These are phyloP conservation scores for Ichneumon xanthorius DNA, from an alignment of 2,888 invertebrate species.

Conservation along the genomic window DNA sequence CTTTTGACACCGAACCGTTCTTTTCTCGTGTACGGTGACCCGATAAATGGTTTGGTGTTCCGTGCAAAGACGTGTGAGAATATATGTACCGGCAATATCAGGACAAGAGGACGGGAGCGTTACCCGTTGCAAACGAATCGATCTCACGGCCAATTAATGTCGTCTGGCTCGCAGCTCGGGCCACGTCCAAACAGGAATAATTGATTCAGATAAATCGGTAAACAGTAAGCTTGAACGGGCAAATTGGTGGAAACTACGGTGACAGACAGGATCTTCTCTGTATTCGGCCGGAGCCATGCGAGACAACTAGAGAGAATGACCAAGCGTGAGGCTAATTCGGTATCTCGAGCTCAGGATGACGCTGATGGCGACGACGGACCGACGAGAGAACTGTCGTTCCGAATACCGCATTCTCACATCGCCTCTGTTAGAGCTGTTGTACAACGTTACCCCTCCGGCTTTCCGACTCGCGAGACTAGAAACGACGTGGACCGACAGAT, in stretches of 20 bases:
- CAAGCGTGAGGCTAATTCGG: slow-evolving; percentile 36
- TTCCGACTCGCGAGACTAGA: slow-evolving; percentile 33
- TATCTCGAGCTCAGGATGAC: slow-evolving; percentile 16
- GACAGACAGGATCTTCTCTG: slow-evolving; percentile 14
- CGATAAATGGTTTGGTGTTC: background rate
- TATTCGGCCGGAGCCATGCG: slow-evolving; percentile 15
- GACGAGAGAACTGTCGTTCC: slow-evolving; percentile 73
- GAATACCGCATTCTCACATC: slow-evolving; percentile 61
- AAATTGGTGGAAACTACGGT: background rate
- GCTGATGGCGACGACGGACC: slow-evolving; percentile 56
- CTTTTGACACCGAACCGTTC: slow-evolving; percentile 13
- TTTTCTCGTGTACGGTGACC: background rate
- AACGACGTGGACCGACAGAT: slow-evolving; percentile 35
- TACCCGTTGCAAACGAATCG: slow-evolving; percentile 42
- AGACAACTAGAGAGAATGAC: slow-evolving; percentile 26
- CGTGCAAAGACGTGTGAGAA: slow-evolving; percentile 3
- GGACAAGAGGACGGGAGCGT: background rate
- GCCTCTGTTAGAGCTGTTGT: slow-evolving; percentile 39
- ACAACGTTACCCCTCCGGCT: slow-evolving; percentile 46
- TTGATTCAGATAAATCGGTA: slow-evolving; percentile 76
- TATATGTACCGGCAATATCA: background rate
- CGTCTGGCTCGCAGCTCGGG: slow-evolving; percentile 68
- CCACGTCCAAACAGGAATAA: slow-evolving; percentile 71
- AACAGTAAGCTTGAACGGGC: slow-evolving; percentile 56
- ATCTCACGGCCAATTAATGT: slow-evolving; percentile 75